These are phyloP conservation scores for Chaetura pelagica DNA, from an alignment of 2,113 vertebrate species.

Conservation along the genomic window DNA sequence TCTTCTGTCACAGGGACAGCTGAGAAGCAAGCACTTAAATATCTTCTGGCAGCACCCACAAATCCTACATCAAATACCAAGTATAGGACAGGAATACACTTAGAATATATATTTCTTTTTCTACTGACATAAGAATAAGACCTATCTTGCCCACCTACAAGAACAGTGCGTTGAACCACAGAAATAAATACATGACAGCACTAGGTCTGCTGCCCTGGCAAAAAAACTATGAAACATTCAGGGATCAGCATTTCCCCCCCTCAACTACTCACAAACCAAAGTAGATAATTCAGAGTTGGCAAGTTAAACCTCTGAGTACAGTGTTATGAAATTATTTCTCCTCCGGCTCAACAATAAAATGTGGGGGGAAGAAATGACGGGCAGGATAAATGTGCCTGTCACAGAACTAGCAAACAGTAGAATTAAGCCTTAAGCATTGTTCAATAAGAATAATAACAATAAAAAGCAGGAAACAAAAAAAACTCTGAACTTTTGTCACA, in stretches of 20 bases:
- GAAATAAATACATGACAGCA: slow-evolving; percentile 25
- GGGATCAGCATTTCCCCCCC: slow-evolving; percentile 48
- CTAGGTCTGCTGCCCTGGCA: slow-evolving; percentile 43
- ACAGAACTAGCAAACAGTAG: slow-evolving; percentile 3
- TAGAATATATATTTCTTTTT: background rate
- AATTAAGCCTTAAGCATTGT: slow-evolving; percentile 53
- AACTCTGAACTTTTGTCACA: slow-evolving; percentile 18
- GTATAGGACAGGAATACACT: background rate
- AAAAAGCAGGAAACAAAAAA: background rate
- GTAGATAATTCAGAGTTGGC: slow-evolving; percentile 53
- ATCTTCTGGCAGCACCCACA: background rate
- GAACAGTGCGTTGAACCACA: background rate
- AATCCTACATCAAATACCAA: background rate
- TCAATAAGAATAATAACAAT: background rate
- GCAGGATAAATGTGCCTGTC: slow-evolving; percentile 59
- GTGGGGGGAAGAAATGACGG: slow-evolving; percentile 14
- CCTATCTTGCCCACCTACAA: background rate
- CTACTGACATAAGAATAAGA: background rate
- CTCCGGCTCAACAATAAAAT: slow-evolving; percentile 54
- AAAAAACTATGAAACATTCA: slow-evolving; percentile 51
- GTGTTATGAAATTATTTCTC: slow-evolving; percentile 71
- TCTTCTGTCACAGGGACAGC: background rate
- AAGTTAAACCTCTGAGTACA: slow-evolving; percentile 50
- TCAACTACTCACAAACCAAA: slow-evolving; percentile 41
- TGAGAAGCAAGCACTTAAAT: background rate